A percentile compares a stretch with the other conserved stretches of the same genome.
These are phyloP conservation scores for Trichonephila inaurata DNA, from an alignment of 1,140 invertebrate genomes.

Conservation along the genomic window DNA sequence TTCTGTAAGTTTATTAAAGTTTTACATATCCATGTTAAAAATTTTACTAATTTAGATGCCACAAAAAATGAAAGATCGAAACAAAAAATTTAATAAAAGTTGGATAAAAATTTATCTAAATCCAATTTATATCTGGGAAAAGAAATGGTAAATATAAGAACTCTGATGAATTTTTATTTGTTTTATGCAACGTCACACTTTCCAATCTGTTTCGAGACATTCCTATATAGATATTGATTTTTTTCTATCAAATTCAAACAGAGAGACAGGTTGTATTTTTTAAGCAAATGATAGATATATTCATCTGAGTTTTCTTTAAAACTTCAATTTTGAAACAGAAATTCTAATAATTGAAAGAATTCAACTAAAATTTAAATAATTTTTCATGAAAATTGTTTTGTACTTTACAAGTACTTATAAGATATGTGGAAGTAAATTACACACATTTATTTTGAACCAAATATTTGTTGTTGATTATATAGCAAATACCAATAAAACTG, in stretches of 20 bases:
- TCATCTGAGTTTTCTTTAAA: too few relatives aligned
- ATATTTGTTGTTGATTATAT: too few relatives aligned
- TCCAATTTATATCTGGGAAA: not conserved
- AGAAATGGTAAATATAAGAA: not conserved
- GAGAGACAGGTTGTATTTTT: not conserved
- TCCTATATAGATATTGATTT: constrained; percentile 7
- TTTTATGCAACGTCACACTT: not conserved
- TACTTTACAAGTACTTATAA: too few relatives aligned
- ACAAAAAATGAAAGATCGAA: not conserved
- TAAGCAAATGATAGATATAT: too few relatives aligned
- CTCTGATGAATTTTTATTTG: constrained; percentile 10
- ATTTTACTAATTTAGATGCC: not conserved
- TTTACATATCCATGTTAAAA: not conserved
- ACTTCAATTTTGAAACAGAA: too few relatives aligned
- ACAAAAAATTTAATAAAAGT: not conserved
- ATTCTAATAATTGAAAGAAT: too few relatives aligned
- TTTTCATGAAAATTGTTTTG: too few relatives aligned
- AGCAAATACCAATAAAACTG: too few relatives aligned
- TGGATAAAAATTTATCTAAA: not conserved
- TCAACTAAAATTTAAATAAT: too few relatives aligned
- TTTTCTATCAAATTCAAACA: not conserved
- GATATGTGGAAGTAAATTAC: too few relatives aligned
- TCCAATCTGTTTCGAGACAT: not conserved
- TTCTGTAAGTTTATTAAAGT: too few relatives aligned
- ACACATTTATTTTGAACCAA: too few relatives aligned